These are phyloP conservation scores for Slavum lentiscoides DNA, from an alignment of 2,888 invertebrate genomes.

Conservation along the genomic window DNA sequence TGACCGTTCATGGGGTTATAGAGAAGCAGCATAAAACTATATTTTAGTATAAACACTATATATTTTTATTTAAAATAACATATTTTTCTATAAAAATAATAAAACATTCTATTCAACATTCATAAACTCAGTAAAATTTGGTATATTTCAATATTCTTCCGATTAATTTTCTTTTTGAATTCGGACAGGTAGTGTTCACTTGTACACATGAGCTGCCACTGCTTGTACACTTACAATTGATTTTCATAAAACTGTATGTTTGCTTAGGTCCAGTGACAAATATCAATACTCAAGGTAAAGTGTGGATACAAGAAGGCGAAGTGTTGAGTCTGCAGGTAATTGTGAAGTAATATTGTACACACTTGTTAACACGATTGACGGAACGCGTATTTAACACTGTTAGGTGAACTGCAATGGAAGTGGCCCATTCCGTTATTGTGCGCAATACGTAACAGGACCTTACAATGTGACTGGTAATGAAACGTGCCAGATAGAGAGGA, in stretches of 20 bases:
- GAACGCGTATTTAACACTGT: background rate
- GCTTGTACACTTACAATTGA: background rate
- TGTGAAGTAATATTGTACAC: background rate
- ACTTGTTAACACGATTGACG: too few species aligned
- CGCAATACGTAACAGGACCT: slow-evolving; percentile 67
- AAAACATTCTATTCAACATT: too few species aligned
- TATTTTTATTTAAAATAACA: too few species aligned
- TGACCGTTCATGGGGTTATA: too few species aligned
- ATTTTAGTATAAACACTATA: background rate
- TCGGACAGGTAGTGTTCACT: too few species aligned
- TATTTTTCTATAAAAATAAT: too few species aligned
- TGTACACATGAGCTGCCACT: too few species aligned
- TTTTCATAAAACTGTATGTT: slow-evolving; percentile 48
- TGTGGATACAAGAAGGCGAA: slow-evolving; percentile 83
- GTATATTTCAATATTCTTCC: too few species aligned
- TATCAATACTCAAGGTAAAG: slow-evolving; percentile 73
- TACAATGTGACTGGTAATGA: slow-evolving; percentile 68
- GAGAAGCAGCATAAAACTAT: too few species aligned
- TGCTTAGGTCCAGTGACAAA: slow-evolving; percentile 72
- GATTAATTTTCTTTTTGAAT: too few species aligned
- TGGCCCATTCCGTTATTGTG: slow-evolving; percentile 73
- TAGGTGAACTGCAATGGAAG: slow-evolving; percentile 72
- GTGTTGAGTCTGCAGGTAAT: slow-evolving; percentile 69
- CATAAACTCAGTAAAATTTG: too few species aligned
- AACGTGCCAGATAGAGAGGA: slow-evolving; percentile 64